Base-by-base conservation (phyloP, 2,888 invertebrate species). In the Portevinia maculata region DNA sequence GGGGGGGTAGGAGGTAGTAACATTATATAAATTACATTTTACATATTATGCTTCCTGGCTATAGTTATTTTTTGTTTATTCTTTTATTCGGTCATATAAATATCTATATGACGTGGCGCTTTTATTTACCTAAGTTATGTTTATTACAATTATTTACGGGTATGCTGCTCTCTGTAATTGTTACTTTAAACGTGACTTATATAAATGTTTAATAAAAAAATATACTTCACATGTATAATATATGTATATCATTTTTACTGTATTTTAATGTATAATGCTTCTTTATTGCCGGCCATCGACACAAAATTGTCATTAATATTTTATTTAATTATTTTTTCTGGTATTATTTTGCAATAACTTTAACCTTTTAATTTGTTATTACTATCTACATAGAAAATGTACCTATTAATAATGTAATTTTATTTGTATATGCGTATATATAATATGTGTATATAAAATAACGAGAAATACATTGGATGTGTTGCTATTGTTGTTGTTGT, bases 121-220 rank as follows among this genome's bases (percentile, higher is more conserved):
- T 44, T 19, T 21, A 34, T n/a, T 59, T 50, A 59, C 57, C 69
- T n/a, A 48, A 50, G 41, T 55, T 57, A 28, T 67, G 3, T 64
- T 17, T 53, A 32, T 57, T 64, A 59, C 37, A 59, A 50, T 24
- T 70, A 44, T 62, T 67, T 41, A 65, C 60, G 28, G 65, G 52
- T 67, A 60, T 73, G 65, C 79, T 74, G 79, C 79, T 62, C 50
- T 74, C 21, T 70, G 50, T 65, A 13, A n/a, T 21, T 69, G n/a
- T n/a, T 60, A 34, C 37, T 52, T 64, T 50, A 75, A 75, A 65
- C 65, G 71, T 67, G 83, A 83, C 76, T 83, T 76, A 83, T 81
- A 81, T 78, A 83, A 83, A 83, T 41, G 71, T 78, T 83, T 71
- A 73, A 83, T 83, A 83, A 83, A 83, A 83, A 83, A 83, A 83